Percentiles rank a stretch among this genome's conserved stretches.
Evolutionary conservation across 2,888 invertebrate genomes (phyloP).

Genomic region (Leptogaster cylindrica): DNA sequence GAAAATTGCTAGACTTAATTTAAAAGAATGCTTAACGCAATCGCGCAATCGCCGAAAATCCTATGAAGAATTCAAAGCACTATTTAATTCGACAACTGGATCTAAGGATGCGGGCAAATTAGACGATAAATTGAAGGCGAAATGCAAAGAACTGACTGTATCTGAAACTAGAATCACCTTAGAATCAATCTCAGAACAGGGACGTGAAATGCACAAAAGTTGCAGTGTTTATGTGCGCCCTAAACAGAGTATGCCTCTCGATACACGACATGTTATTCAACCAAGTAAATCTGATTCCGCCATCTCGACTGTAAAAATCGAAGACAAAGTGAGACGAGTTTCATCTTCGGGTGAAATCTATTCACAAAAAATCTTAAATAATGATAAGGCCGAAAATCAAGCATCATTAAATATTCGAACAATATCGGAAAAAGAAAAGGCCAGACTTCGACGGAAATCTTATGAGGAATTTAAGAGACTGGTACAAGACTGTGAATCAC

Average conservation of each 20-base stretch:
- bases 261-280: background rate
- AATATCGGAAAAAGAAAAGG: slow-evolving; percentile 20
- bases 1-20: slow-evolving; percentile 57
- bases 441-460: slow-evolving; percentile 57
- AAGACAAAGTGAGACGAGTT: background rate
- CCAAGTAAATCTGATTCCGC: background rate
- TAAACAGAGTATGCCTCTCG: background rate
- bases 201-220: slow-evolving; percentile 47
- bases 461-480: slow-evolving; percentile 62
- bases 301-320: background rate
- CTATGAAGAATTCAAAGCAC: slow-evolving; percentile 62
- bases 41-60: slow-evolving; percentile 62
- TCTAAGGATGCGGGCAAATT: slow-evolving; percentile 12
- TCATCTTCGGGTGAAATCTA: slow-evolving; percentile 6
- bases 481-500: slow-evolving; percentile 57
- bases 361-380: background rate
- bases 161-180: slow-evolving; percentile 45
- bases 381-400: slow-evolving; percentile 1
- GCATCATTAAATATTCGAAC: background rate
- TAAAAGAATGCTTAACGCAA: slow-evolving; percentile 61
- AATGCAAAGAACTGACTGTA: too few species aligned
- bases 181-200: slow-evolving; percentile 59
- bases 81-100: slow-evolving; percentile 51
- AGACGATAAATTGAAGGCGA: slow-evolving; percentile 42
- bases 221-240: background rate